Percentiles rank a stretch among this genome's conserved stretches.
Evolutionary conservation across 2,888 invertebrate genomes (phyloP).

Genomic region (Apoda limacodes): DNA sequence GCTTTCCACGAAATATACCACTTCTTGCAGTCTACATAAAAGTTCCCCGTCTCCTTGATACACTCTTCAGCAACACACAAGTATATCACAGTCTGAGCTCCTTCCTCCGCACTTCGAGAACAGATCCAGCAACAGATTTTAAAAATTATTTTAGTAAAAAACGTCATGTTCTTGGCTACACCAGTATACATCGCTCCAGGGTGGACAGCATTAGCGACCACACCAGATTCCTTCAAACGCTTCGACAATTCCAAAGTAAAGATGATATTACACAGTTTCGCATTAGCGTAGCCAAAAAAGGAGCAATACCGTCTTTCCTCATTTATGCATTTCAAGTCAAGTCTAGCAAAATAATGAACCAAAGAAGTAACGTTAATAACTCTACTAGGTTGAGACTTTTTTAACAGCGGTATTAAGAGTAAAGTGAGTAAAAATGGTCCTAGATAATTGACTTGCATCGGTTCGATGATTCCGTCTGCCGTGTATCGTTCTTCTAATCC

Average conservation of each 20-base stretch:
- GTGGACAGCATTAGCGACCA: constrained; percentile 81
- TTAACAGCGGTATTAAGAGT: constrained; percentile 80
- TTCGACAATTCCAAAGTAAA: constrained; percentile 33
- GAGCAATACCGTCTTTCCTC: constrained; percentile 6
- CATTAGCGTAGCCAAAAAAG: constrained; percentile 24
- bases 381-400: constrained; percentile 76
- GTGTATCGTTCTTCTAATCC: constrained; percentile 73
- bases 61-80: too few relatives aligned
- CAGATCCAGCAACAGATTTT: constrained; percentile 16
- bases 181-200: constrained; percentile 82
- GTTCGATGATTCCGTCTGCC: constrained; percentile 84
- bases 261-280: constrained; percentile 33
- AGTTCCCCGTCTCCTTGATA: too few relatives aligned
- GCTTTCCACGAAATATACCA: too few relatives aligned
- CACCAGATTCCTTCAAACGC: constrained; percentile 39
- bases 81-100: constrained; percentile 84
- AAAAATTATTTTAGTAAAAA: constrained; percentile 3
- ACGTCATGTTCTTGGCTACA: constrained; percentile 73
- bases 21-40: too few relatives aligned
- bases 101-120: constrained; percentile 74
- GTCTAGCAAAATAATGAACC: constrained; percentile 73
- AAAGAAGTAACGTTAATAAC: constrained; percentile 82
- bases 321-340: constrained; percentile 67
- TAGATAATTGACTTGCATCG: constrained; percentile 90
- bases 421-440: constrained; percentile 91